Evolutionary conservation across 1,140 invertebrate genomes (phyloP).

Genomic region (Habropoda laboriosa): DNA sequence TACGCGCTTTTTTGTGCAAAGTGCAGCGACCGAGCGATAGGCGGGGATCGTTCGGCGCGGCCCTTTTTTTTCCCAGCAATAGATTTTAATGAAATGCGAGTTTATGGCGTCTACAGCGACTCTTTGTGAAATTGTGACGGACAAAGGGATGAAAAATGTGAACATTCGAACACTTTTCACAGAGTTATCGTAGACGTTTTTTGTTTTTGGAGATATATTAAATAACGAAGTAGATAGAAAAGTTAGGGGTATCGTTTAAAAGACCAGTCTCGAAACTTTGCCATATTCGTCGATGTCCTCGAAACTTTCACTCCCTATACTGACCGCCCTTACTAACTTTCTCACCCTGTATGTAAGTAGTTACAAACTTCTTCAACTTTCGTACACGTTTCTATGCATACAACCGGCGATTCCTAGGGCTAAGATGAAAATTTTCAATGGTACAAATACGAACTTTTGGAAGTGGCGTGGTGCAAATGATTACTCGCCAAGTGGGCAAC

Average conservation of each 20-base stretch:
- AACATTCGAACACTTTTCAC: not conserved
- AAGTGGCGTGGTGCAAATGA: no score
- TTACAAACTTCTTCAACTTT: not conserved
- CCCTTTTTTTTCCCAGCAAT: not conserved
- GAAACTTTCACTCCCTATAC: not conserved
- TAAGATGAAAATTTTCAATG: no score
- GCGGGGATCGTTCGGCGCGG: not conserved
- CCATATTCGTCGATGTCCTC: not conserved
- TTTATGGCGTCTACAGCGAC: not conserved
- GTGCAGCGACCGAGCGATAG: not conserved
- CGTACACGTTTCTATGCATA: no score
- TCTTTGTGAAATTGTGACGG: no score
- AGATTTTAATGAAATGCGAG: not conserved
- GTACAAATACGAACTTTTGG: no score
- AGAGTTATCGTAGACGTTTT: no score
- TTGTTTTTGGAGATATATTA: no score
- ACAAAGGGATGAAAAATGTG: not conserved
- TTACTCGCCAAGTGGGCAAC: no score
- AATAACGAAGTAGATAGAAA: not conserved
- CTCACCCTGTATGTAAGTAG: not conserved
- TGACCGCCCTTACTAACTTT: slow-evolving; percentile 1
- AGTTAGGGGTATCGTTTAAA: not conserved
- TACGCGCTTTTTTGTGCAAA: not conserved
- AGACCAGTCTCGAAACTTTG: not conserved
- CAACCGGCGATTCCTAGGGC: not conserved